phyloP scores from a whole-genome alignment of 2,113 vertebrate genomes.

The Coreoperca whiteheadi region DNA sequence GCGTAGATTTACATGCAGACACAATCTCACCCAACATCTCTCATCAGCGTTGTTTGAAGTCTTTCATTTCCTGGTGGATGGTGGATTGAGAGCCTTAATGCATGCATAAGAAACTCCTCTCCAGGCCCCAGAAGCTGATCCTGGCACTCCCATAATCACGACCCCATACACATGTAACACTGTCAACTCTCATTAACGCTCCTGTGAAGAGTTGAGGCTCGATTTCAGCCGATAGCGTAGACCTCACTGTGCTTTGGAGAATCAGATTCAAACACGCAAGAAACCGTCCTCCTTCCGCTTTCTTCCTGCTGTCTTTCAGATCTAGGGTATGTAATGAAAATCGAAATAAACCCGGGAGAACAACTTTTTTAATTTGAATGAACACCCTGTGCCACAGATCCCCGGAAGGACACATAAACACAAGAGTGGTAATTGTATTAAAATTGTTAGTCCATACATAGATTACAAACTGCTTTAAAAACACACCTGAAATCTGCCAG shows the following conservation, averaged over 20 bases:
- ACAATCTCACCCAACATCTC: not conserved
- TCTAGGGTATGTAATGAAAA: not conserved
- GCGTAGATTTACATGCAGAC: constrained; percentile 4
- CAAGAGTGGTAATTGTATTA: constrained; percentile 1
- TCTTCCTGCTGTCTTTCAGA: not conserved
- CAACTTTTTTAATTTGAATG: not conserved
- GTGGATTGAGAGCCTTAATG: constrained; percentile 38
- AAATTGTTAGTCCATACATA: constrained; percentile 47
- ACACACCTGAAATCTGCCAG: constrained; percentile 21
- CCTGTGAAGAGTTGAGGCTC: constrained; percentile 6
- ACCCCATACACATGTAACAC: constrained; percentile 24
- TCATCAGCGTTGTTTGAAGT: constrained; percentile 22
- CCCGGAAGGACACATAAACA: constrained; percentile 3
- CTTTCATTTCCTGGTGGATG: constrained; percentile 19
- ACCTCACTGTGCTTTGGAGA: not conserved
- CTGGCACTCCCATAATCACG: constrained; percentile 18
- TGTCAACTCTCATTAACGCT: constrained; percentile 46
- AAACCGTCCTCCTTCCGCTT: not conserved
- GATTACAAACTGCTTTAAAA: constrained; percentile 26
- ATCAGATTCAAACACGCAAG: not conserved
- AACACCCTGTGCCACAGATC: not conserved
- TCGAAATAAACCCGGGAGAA: not conserved
- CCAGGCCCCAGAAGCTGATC: constrained; percentile 31
- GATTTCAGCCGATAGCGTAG: not conserved
- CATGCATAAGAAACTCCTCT: constrained; percentile 49